phyloP scores from a whole-genome alignment of 2,797 vertebrate genomes.

The Myiotriccus ornatus region DNA sequence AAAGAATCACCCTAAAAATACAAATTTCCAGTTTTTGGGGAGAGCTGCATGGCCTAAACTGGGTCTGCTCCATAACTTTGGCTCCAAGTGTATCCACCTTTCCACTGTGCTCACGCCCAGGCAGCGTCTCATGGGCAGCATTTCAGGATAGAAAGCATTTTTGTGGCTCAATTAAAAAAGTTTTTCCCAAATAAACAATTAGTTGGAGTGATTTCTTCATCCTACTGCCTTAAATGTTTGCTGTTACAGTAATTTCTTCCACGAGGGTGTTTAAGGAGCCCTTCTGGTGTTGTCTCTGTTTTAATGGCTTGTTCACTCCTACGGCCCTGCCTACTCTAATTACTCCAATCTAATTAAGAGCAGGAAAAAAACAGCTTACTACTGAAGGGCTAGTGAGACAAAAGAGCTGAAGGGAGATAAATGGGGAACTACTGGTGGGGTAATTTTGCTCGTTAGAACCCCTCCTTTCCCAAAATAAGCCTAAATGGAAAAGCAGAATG shows the following conservation, averaged over 20 bases:
- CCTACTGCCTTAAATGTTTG: background rate
- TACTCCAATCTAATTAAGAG: conserved; percentile 36
- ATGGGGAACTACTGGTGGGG: background rate
- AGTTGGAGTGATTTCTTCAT: background rate
- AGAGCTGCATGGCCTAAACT: background rate
- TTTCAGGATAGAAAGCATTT: background rate
- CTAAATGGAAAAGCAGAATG: conserved; percentile 13
- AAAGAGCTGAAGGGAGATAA: conserved; percentile 14
- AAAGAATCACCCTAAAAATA: background rate
- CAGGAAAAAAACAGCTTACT: background rate
- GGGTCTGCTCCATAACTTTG: fast-evolving
- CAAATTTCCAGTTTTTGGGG: background rate
- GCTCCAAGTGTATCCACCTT: background rate
- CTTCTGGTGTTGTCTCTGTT: conserved; percentile 22
- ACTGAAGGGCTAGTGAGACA: background rate
- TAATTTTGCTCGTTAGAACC: background rate
- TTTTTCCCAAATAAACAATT: background rate
- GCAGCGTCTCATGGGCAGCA: background rate
- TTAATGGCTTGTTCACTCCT: conserved; percentile 46
- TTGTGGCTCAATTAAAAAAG: background rate
- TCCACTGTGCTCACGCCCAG: fast-evolving
- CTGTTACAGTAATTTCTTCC: background rate
- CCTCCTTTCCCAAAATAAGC: background rate
- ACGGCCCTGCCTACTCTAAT: conserved; percentile 44
- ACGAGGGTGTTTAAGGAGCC: background rate